A percentile compares a stretch with the other conserved stretches of the same genome.
Conservation (phyloP, 2,113 vertebrate species). For the Bungarus multicinctus region DNA sequence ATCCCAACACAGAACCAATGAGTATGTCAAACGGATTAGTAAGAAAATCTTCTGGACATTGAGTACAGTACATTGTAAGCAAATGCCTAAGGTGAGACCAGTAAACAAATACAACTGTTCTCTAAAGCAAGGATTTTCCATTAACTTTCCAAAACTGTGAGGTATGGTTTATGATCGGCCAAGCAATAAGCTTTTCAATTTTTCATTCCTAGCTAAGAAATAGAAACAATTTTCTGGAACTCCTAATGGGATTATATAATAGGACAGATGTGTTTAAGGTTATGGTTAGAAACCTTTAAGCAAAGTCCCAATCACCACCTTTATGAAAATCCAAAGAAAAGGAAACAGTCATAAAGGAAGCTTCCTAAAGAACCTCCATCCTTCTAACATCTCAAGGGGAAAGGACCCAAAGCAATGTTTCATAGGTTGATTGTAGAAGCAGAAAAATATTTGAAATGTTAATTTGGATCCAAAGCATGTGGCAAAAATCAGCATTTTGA, state of each 20-base stretch:
- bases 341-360: neutral
- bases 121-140: neutral
- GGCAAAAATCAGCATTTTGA: neutral
- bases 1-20: neutral
- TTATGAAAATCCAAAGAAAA: neutral
- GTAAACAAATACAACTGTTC: neutral
- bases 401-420: neutral
- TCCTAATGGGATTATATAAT: neutral
- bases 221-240: neutral
- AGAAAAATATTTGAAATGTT: neutral
- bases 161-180: neutral
- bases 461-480: neutral
- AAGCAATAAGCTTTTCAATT: neutral
- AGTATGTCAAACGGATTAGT: neutral
- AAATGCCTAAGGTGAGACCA: neutral
- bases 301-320: neutral
- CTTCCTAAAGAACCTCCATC: neutral
- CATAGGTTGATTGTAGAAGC: neutral
- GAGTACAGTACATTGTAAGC: neutral
- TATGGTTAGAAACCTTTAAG: neutral
- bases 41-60: neutral
- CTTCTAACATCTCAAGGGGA: neutral
- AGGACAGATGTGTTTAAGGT: neutral
- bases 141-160: neutral
- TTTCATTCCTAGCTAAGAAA: neutral